These are phyloP conservation scores for Syndactyla subalaris DNA, from an alignment of 2,797 vertebrate genomes.

Conservation along the genomic window DNA sequence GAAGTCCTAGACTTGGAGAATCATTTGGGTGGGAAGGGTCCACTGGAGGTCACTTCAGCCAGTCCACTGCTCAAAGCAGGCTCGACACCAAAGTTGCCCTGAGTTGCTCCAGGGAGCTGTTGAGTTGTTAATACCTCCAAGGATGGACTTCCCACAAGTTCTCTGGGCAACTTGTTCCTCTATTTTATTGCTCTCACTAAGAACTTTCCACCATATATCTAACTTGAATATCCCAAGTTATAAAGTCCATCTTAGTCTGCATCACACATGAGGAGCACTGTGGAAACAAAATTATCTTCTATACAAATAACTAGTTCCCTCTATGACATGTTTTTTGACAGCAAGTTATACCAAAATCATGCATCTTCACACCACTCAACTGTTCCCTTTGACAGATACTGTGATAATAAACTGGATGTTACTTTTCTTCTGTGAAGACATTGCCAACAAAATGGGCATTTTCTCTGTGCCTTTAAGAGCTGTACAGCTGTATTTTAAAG, in stretches of 20 bases:
- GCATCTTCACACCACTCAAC: not conserved
- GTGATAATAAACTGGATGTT: not conserved
- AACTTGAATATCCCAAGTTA: not conserved
- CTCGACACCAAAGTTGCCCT: not conserved
- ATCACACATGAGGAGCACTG: not conserved
- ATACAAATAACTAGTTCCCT: not conserved
- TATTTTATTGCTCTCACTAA: not conserved
- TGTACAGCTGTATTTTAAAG: not conserved
- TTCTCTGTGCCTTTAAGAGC: not conserved
- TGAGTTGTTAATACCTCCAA: not conserved
- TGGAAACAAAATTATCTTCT: not conserved
- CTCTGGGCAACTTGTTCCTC: not conserved
- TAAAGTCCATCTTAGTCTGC: not conserved
- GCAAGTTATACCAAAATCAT: not conserved
- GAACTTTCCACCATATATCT: not conserved
- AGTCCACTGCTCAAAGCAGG: not conserved
- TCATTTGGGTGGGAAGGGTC: not conserved
- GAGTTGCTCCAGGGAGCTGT: accelerated
- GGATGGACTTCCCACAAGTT: not conserved
- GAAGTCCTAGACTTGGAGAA: not conserved
- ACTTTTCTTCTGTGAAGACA: not conserved
- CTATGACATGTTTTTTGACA: not conserved
- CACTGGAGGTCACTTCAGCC: not conserved
- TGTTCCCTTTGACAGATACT: not conserved
- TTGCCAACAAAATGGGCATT: not conserved